phyloP scores from a whole-genome alignment of 2,888 invertebrate genomes.

The Prenolepis imparis region DNA sequence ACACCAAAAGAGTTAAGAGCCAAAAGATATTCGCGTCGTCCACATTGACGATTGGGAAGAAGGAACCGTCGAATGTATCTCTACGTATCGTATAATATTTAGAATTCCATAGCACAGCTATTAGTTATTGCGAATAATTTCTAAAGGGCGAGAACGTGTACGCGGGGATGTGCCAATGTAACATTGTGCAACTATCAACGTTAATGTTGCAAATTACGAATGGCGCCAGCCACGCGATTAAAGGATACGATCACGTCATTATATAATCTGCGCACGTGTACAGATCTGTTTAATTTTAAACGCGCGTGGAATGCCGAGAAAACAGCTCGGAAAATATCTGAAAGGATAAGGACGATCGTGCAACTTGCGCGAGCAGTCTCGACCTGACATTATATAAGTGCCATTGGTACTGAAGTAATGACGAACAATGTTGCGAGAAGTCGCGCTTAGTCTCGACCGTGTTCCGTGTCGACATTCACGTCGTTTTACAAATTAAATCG shows the following conservation, averaged over 20 bases:
- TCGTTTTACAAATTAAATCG: slow-evolving; percentile 37
- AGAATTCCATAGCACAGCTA: background rate
- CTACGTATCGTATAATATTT: slow-evolving; percentile 27
- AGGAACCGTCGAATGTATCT: slow-evolving; percentile 28
- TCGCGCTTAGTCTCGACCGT: background rate
- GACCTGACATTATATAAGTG: slow-evolving; percentile 31
- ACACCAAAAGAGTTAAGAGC: background rate
- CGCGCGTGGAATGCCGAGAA: slow-evolving; percentile 22
- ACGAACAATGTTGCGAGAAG: slow-evolving; percentile 13
- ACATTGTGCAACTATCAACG: slow-evolving; percentile 40
- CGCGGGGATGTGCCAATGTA: slow-evolving; percentile 27
- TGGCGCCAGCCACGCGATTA: slow-evolving; percentile 12
- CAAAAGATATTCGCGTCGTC: slow-evolving; percentile 30
- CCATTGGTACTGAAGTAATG: background rate
- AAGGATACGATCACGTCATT: slow-evolving; percentile 25
- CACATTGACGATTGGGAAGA: slow-evolving; percentile 19
- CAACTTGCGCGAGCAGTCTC: background rate
- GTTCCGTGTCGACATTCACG: slow-evolving; percentile 20
- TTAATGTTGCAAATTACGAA: slow-evolving; percentile 18
- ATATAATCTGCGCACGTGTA: background rate
- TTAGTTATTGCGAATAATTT: slow-evolving; percentile 23
- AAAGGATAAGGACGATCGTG: slow-evolving; percentile 23
- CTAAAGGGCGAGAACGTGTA: slow-evolving; percentile 50
- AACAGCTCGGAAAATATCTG: background rate
- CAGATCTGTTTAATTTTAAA: slow-evolving; percentile 17